A percentile compares a stretch with the other conserved stretches of the same genome.
These are phyloP conservation scores for Megalopta genalis DNA, from an alignment of 1,140 invertebrate species.

Conservation along the genomic window DNA sequence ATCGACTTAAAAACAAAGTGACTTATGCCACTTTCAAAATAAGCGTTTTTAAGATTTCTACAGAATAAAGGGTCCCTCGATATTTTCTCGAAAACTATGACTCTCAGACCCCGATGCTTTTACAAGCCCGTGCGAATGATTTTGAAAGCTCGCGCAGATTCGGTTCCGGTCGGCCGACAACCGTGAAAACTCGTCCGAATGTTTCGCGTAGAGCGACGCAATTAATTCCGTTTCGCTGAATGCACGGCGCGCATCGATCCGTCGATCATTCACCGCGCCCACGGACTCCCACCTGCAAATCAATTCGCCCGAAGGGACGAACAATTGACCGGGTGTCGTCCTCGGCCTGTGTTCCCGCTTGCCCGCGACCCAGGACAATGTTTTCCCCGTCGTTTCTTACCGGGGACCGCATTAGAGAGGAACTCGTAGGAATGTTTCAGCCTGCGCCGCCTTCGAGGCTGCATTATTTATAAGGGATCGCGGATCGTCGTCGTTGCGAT, in stretches of 20 bases:
- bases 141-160: too few relatives aligned
- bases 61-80: too few relatives aligned
- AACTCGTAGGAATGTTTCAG: constrained; percentile 32
- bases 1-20: too few relatives aligned
- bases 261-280: constrained; percentile 45
- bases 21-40: too few relatives aligned
- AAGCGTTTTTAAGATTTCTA: too few relatives aligned
- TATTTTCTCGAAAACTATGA: too few relatives aligned
- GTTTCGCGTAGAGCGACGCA: background rate
- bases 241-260: constrained; percentile 29
- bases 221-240: constrained; percentile 33
- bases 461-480: constrained; percentile 47
- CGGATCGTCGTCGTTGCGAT: constrained; percentile 4
- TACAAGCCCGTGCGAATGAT: too few relatives aligned
- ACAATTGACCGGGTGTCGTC: constrained; percentile 21
- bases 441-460: constrained; percentile 15
- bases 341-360: too few relatives aligned
- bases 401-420: constrained; percentile 18
- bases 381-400: constrained; percentile 1
- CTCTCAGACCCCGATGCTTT: too few relatives aligned
- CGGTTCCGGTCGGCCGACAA: background rate
- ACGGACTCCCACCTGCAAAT: constrained; percentile 34
- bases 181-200: constrained; percentile 8
- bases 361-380: constrained; percentile 6
- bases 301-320: constrained; percentile 9